Conservation (phyloP, 2,113 vertebrate species). For the Australoheros scitulus region DNA sequence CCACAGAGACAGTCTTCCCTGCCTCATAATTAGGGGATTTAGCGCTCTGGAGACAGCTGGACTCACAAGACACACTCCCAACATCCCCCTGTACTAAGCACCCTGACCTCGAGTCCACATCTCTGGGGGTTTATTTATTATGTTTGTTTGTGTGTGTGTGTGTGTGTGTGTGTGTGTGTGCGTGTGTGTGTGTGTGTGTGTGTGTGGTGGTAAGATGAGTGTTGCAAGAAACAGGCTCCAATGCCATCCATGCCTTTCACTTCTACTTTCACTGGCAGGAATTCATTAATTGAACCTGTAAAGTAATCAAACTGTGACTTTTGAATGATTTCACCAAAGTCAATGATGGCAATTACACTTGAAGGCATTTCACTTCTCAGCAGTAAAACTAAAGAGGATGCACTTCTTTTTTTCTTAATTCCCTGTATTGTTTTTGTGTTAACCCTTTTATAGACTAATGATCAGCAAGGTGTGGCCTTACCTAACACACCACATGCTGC, state of each 20-base stretch:
- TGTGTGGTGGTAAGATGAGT: neutral
- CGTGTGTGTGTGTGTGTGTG: conserved; percentile 1
- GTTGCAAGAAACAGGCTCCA: conserved; percentile 23
- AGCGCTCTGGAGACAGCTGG: conserved; percentile 67
- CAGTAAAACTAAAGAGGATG: neutral
- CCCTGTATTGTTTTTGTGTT: neutral
- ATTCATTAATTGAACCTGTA: conserved; percentile 58
- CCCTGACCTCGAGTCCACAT: conserved; percentile 59
- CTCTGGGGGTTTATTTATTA: conserved; percentile 46
- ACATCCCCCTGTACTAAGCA: conserved; percentile 49
- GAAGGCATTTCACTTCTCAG: neutral
- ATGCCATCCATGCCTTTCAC: conserved; percentile 39
- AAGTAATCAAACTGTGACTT: conserved; percentile 56
- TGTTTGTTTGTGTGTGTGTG: conserved; percentile 9
- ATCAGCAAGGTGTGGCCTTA: neutral
- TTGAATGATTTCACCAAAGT: conserved; percentile 1
- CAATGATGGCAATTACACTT: neutral
- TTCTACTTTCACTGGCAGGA: conserved; percentile 45
- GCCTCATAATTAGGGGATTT: conserved; percentile 76
- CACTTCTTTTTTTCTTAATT: neutral
- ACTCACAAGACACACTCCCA: conserved; percentile 57
- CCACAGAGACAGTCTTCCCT: conserved; percentile 53
- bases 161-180: conserved; percentile 9
- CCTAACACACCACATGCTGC: neutral
- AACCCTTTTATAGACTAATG: neutral